phyloP scores from a whole-genome alignment of 2,113 vertebrate genomes.

The Alces alces region DNA sequence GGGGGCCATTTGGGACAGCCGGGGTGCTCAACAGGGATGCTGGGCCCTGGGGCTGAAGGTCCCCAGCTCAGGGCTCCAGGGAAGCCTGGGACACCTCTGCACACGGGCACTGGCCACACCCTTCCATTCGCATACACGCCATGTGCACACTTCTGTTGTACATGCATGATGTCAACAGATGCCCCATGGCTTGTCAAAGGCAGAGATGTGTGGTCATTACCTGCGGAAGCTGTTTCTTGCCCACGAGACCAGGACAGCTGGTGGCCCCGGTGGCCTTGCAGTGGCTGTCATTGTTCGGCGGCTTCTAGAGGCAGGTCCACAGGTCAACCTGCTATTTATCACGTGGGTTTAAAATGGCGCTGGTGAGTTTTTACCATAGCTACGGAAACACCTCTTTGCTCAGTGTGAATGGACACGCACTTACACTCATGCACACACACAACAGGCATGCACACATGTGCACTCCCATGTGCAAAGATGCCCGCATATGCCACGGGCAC shows the following conservation, averaged over 20 bases:
- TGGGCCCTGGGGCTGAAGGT: not conserved
- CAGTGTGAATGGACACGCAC: not conserved
- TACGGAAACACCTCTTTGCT: not conserved
- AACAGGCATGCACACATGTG: rapidly evolving
- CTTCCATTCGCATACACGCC: not conserved
- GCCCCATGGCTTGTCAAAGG: not conserved
- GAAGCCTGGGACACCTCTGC: not conserved
- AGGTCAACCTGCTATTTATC: not conserved
- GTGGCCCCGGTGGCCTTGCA: not conserved
- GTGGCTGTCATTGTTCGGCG: rapidly evolving
- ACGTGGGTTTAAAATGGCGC: not conserved
- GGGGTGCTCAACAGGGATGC: not conserved
- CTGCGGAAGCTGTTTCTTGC: not conserved
- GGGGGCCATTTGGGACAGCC: not conserved
- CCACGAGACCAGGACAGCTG: not conserved
- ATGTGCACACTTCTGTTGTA: rapidly evolving
- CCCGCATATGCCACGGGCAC: not conserved
- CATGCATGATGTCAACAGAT: rapidly evolving
- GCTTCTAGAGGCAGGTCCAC: rapidly evolving
- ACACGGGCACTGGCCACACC: too few relatives aligned
- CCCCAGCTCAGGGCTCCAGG: not conserved
- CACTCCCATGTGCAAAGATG: not conserved
- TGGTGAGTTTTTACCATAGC: not conserved
- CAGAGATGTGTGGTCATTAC: rapidly evolving
- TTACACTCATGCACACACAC: not conserved